phyloP scores from a whole-genome alignment of 2,888 invertebrate genomes.

The Tenthredo scrophulariae region DNA sequence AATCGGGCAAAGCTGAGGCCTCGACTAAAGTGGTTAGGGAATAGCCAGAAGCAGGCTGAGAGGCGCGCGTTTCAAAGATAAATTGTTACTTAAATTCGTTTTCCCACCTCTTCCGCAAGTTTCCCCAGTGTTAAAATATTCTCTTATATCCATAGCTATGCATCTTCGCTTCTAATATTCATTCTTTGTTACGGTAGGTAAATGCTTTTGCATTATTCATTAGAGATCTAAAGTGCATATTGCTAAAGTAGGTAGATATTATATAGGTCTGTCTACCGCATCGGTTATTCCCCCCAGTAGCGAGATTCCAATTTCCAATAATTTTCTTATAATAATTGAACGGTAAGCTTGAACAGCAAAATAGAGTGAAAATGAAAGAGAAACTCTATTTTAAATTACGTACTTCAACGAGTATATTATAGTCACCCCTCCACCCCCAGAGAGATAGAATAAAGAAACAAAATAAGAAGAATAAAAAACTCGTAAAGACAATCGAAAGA shows the following conservation, averaged over 20 bases:
- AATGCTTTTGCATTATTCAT: slow-evolving; percentile 41
- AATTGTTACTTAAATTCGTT: slow-evolving; percentile 23
- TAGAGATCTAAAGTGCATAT: background rate
- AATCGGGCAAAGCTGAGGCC: background rate
- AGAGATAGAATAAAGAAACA: too few relatives aligned
- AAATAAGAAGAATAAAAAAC: too few relatives aligned
- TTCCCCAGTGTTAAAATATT: slow-evolving; percentile 20
- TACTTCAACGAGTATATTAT: background rate
- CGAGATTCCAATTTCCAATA: background rate
- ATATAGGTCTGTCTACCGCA: background rate
- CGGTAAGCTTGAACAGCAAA: background rate
- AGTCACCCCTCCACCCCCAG: too few relatives aligned
- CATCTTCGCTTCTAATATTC: slow-evolving; percentile 27
- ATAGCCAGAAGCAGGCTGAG: background rate
- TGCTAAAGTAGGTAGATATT: slow-evolving; percentile 19
- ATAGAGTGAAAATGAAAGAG: background rate
- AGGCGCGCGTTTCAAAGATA: slow-evolving; percentile 10
- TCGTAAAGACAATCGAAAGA: too few relatives aligned
- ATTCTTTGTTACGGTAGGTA: slow-evolving; percentile 13
- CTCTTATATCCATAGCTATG: background rate
- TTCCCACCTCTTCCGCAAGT: background rate
- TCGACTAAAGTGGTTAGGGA: background rate
- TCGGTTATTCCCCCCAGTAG: background rate
- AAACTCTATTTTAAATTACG: background rate
- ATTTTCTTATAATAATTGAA: slow-evolving; percentile 10